Percentiles rank a stretch among this genome's conserved stretches.
phyloP scores from a whole-genome alignment of 2,888 invertebrate species.

The Tipula confusa region DNA sequence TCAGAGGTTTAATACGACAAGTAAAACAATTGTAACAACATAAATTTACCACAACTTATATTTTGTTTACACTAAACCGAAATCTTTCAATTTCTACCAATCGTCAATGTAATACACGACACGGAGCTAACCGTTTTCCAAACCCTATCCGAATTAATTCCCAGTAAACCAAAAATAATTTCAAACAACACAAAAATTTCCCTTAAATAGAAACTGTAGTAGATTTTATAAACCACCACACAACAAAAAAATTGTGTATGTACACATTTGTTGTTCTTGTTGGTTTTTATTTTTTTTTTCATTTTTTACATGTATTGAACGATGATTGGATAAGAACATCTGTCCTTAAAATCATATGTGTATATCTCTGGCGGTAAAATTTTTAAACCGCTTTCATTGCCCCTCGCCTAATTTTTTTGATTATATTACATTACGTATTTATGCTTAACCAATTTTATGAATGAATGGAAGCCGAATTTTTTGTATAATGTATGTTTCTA shows the following conservation, averaged over 20 bases:
- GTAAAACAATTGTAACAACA: no score
- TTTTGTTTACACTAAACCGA: no score
- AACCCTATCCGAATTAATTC: neutral
- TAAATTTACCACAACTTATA: no score
- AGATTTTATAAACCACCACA: neutral
- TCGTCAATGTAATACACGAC: no score
- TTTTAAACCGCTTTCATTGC: neutral
- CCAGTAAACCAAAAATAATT: neutral
- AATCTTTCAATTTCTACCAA: no score
- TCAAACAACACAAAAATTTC: neutral
- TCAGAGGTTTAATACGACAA: no score
- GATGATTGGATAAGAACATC: constrained; percentile 25
- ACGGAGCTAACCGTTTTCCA: neutral
- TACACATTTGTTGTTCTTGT: neutral
- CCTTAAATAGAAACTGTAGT: neutral
- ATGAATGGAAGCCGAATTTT: neutral
- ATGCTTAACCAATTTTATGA: neutral
- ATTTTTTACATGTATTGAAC: constrained; percentile 4
- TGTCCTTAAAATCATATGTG: neutral
- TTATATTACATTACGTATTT: neutral
- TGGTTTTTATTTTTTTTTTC: no score
- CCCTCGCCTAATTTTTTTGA: neutral
- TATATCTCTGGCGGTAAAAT: constrained; percentile 7
- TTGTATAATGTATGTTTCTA: neutral
- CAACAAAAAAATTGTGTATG: neutral